Evolutionary conservation across 2,113 vertebrate species (phyloP).

Genomic region (Podiceps cristatus): DNA sequence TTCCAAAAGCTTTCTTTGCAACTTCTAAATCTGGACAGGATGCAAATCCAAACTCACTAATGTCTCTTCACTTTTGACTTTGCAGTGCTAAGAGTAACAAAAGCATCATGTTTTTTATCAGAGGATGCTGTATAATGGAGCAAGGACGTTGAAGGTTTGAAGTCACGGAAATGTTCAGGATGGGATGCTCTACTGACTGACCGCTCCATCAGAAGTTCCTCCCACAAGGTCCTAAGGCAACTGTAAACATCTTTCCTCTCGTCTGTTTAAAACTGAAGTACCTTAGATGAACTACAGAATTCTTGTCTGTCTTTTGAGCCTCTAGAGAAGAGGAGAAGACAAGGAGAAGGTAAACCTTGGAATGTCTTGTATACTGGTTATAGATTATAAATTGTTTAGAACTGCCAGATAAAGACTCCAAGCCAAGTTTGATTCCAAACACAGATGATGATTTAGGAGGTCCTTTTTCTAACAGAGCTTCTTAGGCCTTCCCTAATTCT

Average conservation of each 20-base stretch:
- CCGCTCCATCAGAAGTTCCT: neutral
- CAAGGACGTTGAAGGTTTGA: neutral
- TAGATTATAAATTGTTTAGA: neutral
- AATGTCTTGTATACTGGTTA: neutral
- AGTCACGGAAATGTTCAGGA: neutral
- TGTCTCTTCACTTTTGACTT: neutral
- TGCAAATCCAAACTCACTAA: neutral
- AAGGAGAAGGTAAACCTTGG: neutral
- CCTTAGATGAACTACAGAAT: neutral
- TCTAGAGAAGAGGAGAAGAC: neutral
- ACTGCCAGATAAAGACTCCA: neutral
- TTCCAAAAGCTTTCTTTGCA: neutral
- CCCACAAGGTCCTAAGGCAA: neutral
- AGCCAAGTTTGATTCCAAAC: neutral
- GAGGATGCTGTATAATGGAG: neutral
- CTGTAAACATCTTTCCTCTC: neutral
- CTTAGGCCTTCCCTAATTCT: neutral
- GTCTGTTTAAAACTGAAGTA: neutral
- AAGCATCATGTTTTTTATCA: neutral
- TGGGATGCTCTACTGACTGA: neutral
- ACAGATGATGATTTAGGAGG: neutral
- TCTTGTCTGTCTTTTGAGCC: neutral
- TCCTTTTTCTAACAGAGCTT: neutral
- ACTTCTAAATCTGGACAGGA: neutral
- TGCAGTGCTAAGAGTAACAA: neutral